These are phyloP conservation scores for Ailurus styani DNA, from an alignment of 2,113 vertebrate genomes.

Conservation along the genomic window DNA sequence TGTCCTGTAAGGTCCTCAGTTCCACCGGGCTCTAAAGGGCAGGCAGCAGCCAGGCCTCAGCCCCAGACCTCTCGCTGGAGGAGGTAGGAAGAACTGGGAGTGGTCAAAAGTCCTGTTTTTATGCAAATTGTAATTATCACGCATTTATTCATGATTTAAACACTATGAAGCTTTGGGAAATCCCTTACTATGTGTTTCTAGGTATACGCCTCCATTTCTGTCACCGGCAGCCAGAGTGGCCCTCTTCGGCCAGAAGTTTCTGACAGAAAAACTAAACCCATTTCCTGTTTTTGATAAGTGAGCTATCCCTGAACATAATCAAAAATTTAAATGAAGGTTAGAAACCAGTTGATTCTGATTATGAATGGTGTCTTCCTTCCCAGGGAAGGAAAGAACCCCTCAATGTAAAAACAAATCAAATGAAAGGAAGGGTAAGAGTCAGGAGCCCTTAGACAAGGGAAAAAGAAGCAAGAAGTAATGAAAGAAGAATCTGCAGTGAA, in stretches of 20 bases:
- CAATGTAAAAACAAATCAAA: not conserved
- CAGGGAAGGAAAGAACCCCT: not conserved
- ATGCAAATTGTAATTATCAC: not conserved
- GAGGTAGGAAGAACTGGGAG: not conserved
- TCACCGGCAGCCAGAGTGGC: not conserved
- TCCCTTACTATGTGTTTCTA: slow-evolving; percentile 14
- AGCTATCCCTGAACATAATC: not conserved
- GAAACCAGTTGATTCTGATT: slow-evolving; percentile 1
- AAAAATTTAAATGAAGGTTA: slow-evolving; percentile 9
- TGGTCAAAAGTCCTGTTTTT: not conserved
- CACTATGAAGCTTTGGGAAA: not conserved
- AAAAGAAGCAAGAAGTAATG: not conserved
- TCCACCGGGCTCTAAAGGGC: not conserved
- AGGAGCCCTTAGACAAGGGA: not conserved
- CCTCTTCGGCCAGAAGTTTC: not conserved
- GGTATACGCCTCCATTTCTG: slow-evolving; percentile 2
- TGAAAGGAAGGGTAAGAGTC: not conserved
- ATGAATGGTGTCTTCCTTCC: slow-evolving; percentile 15
- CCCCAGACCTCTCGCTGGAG: not conserved
- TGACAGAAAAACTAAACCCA: not conserved
- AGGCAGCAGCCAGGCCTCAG: not conserved
- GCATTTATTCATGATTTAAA: not conserved
- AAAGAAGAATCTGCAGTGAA: not conserved
- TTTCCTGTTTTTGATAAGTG: not conserved
- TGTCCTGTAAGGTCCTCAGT: not conserved